Percentiles rank a stretch among this genome's conserved stretches.
Conservation (phyloP, 2,888 invertebrate genomes). For the Ennomos quercinarius region DNA sequence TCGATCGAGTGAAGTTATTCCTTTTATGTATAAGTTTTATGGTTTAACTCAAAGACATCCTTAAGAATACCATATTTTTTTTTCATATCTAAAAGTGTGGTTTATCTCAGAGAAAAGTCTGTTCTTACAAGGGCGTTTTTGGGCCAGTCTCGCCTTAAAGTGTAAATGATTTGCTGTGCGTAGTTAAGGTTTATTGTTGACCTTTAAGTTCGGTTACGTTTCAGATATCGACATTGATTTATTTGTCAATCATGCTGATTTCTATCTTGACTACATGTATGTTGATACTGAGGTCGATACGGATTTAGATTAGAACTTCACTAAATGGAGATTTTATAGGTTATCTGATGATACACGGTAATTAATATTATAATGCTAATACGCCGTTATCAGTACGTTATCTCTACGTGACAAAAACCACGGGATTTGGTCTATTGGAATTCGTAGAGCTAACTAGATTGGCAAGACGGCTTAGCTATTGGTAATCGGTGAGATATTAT, state of each 20-base stretch:
- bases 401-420: slow-evolving; percentile 66
- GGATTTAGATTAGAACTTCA: slow-evolving; percentile 5
- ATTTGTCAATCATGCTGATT: slow-evolving; percentile 1
- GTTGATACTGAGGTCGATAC: slow-evolving; percentile 6
- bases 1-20: too few relatives aligned
- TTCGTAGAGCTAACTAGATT: slow-evolving; percentile 17
- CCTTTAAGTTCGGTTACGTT: too few relatives aligned
- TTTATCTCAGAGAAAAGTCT: too few relatives aligned
- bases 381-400: slow-evolving; percentile 54
- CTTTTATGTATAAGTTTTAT: too few relatives aligned
- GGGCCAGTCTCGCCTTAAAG: too few relatives aligned
- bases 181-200: too few relatives aligned
- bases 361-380: slow-evolving; percentile 36
- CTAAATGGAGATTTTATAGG: slow-evolving; percentile 1
- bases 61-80: too few relatives aligned
- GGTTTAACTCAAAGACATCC: too few relatives aligned
- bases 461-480: slow-evolving; percentile 6
- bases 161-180: too few relatives aligned
- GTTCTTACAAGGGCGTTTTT: too few relatives aligned
- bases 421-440: slow-evolving; percentile 44
- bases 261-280: slow-evolving; percentile 3
- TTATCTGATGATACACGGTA: slow-evolving; percentile 22
- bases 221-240: too few relatives aligned
- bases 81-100: too few relatives aligned
- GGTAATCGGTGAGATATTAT: slow-evolving; percentile 2